Evolutionary conservation across 2,888 invertebrate species (phyloP).

Genomic region (Seira musarum): DNA sequence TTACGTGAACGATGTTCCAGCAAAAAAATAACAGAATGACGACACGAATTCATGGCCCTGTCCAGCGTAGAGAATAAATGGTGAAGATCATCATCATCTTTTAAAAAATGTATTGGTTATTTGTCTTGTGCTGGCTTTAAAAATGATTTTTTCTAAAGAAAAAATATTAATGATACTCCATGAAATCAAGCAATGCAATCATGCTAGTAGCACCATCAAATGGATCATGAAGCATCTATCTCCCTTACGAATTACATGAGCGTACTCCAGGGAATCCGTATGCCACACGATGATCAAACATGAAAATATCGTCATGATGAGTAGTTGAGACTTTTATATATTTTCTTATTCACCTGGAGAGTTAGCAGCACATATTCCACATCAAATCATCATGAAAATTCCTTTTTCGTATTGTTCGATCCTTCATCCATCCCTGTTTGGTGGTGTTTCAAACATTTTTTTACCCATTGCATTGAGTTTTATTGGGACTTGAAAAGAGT

Average conservation of each 20-base stretch:
- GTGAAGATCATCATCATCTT: slow-evolving; percentile 66
- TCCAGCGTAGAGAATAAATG: slow-evolving; percentile 60
- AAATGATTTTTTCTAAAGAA: slow-evolving; percentile 12
- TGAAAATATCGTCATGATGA: slow-evolving; percentile 44
- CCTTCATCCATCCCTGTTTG: slow-evolving; percentile 15
- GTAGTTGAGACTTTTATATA: slow-evolving; percentile 47
- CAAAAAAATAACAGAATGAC: slow-evolving; percentile 27
- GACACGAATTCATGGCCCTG: slow-evolving; percentile 49
- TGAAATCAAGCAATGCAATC: slow-evolving; percentile 48
- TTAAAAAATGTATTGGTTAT: slow-evolving; percentile 69
- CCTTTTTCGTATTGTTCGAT: slow-evolving; percentile 39
- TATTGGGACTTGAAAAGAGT: slow-evolving; percentile 29
- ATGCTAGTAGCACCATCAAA: no score
- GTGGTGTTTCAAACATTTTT: slow-evolving; percentile 14
- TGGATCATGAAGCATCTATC: slow-evolving; percentile 36
- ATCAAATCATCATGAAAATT: slow-evolving; percentile 39
- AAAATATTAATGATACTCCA: slow-evolving; percentile 61
- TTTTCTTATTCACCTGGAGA: background rate
- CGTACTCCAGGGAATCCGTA: slow-evolving; percentile 58
- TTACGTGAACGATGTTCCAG: slow-evolving; percentile 38
- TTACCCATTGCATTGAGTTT: background rate
- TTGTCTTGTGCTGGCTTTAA: slow-evolving; percentile 65
- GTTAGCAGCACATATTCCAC: slow-evolving; percentile 33
- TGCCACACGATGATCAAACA: slow-evolving; percentile 57
- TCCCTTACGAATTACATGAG: slow-evolving; percentile 4